A percentile compares a stretch with the other conserved stretches of the same genome.
These are phyloP conservation scores for Lampris megalopsis DNA, from an alignment of 2,113 vertebrate species.

Conservation along the genomic window DNA sequence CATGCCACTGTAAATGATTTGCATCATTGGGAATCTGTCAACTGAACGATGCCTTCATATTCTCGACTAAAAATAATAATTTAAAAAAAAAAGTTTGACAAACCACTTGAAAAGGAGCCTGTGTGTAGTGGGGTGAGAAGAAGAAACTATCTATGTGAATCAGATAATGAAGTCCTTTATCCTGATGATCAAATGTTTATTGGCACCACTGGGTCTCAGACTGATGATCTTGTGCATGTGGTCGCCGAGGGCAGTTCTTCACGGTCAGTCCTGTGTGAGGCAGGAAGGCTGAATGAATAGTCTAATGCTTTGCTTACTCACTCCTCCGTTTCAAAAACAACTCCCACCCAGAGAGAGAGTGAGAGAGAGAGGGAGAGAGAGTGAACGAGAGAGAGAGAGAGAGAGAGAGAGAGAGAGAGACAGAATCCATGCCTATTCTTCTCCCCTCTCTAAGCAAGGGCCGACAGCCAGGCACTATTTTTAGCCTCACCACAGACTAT, in stretches of 20 bases:
- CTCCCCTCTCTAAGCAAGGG: conserved; percentile 93
- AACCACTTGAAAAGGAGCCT: conserved; percentile 47
- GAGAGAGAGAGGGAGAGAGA: conserved; percentile 15
- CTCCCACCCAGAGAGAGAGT: conserved; percentile 59
- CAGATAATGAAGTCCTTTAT: conserved; percentile 79
- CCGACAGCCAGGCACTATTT: conserved; percentile 90
- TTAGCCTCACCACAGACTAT: conserved; percentile 93
- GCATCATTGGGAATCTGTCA: conserved; percentile 21
- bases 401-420: conserved; percentile 64
- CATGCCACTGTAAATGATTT: too few species aligned
- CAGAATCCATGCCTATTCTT: conserved; percentile 92
- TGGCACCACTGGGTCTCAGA: conserved; percentile 89
- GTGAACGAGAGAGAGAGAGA: conserved; percentile 11
- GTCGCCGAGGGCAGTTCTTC: conserved; percentile 84
- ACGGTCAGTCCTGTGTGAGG: conserved; percentile 77
- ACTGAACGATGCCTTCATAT: conserved; percentile 84
- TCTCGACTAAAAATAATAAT: conserved; percentile 42
- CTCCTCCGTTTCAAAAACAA: conserved; percentile 73
- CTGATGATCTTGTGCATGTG: conserved; percentile 84
- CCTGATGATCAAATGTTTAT: conserved; percentile 89
- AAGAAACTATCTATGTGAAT: conserved; percentile 78
- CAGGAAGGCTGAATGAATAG: conserved; percentile 90
- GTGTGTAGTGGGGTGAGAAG: conserved; percentile 36
- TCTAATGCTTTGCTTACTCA: conserved; percentile 79
- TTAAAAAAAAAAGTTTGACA: conserved; percentile 68